Evolutionary conservation across 2,888 invertebrate species (phyloP).

Genomic region (Drosophila austrosaltans): DNA sequence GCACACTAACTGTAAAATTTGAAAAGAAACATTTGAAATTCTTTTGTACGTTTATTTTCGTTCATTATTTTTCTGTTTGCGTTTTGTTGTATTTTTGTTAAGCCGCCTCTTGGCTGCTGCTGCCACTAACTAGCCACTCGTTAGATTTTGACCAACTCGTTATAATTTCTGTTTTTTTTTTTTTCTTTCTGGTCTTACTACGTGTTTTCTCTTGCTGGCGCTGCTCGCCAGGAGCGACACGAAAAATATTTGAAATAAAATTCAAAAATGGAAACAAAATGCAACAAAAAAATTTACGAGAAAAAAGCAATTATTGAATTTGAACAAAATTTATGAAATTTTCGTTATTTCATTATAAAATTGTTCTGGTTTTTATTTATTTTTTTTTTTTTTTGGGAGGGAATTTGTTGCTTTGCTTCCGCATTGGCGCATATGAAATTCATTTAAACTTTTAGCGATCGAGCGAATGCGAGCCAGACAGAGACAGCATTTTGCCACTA

Average conservation of each 20-base stretch:
- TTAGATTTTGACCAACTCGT: slow-evolving; percentile 13
- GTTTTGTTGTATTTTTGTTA: slow-evolving; percentile 7
- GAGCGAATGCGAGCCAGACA: slow-evolving; percentile 34
- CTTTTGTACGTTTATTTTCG: slow-evolving; percentile 24
- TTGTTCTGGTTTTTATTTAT: not conserved
- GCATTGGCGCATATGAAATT: slow-evolving; percentile 54
- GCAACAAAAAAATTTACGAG: not conserved
- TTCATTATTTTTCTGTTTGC: slow-evolving; percentile 21
- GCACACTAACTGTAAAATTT: slow-evolving; percentile 60
- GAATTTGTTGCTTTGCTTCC: slow-evolving; percentile 59
- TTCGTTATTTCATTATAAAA: not conserved
- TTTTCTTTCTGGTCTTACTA: slow-evolving; percentile 20
- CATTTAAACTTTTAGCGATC: slow-evolving; percentile 9
- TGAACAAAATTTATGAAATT: not conserved
- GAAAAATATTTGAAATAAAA: slow-evolving; percentile 39
- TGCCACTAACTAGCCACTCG: slow-evolving; percentile 15
- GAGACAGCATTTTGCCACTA: slow-evolving; percentile 36
- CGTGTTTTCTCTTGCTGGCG: slow-evolving; percentile 38
- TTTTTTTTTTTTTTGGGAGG: not conserved
- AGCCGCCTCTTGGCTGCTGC: slow-evolving; percentile 9
- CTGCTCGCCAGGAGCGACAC: slow-evolving; percentile 27
- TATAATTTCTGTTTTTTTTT: slow-evolving; percentile 16
- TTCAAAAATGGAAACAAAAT: slow-evolving; percentile 19
- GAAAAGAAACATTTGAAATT: slow-evolving; percentile 19
- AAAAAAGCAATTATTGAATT: not conserved